Percentiles rank a stretch among this genome's conserved stretches.
Conservation (phyloP, 1,140 invertebrate genomes). For the Mactra quadrangularis region DNA sequence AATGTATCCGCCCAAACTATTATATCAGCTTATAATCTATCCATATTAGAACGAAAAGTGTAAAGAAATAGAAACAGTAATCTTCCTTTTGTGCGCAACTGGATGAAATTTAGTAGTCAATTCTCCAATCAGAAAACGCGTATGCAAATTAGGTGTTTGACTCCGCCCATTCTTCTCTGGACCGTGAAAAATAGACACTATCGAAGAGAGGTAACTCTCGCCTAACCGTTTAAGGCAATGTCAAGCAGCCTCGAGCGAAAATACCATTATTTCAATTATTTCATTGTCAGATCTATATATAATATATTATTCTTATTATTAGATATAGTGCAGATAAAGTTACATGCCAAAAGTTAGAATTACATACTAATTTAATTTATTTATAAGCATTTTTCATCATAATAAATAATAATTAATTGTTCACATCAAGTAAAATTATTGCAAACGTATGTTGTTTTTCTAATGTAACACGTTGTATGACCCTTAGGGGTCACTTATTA, state of each 20-base stretch:
- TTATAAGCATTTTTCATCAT: conserved; percentile 36
- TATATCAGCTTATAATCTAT: conserved; percentile 54
- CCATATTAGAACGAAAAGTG: conserved; percentile 50
- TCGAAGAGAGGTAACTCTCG: neutral
- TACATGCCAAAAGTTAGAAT: conserved; percentile 59
- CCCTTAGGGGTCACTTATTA: conserved; percentile 18
- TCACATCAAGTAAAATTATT: conserved; percentile 5
- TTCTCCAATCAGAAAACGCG: conserved; percentile 13
- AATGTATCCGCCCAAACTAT: conserved; percentile 53
- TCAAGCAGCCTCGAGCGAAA: conserved; percentile 35
- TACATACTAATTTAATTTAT: conserved; percentile 62
- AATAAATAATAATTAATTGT: conserved; percentile 36
- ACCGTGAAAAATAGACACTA: conserved; percentile 30
- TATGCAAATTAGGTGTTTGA: conserved; percentile 42
- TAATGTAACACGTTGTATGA: conserved; percentile 14
- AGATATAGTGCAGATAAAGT: conserved; percentile 57
- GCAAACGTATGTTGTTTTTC: neutral
- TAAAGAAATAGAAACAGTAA: conserved; percentile 47
- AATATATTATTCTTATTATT: conserved; percentile 60
- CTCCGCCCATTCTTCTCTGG: conserved; percentile 27
- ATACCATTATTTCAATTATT: conserved; percentile 46
- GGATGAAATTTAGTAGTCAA: conserved; percentile 17
- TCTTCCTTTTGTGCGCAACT: conserved; percentile 45
- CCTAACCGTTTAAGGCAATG: conserved; percentile 3
- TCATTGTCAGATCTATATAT: conserved; percentile 57